Evolutionary conservation across 2,888 invertebrate genomes (phyloP).

Genomic region (Amblyteles armatorius): DNA sequence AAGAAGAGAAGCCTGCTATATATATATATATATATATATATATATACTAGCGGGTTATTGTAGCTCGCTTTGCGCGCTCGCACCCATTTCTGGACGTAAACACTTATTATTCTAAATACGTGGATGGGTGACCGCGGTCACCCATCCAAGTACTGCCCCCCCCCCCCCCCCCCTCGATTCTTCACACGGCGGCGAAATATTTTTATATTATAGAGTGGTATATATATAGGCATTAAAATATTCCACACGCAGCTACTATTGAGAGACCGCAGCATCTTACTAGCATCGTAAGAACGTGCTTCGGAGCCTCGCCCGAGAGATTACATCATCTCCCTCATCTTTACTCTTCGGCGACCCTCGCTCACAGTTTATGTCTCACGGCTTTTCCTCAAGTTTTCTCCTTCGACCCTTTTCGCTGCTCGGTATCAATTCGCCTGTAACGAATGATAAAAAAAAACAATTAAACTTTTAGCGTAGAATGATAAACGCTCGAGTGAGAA

Average conservation of each 20-base stretch:
- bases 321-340: slow-evolving; percentile 26
- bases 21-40: background rate
- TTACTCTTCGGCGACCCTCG: background rate
- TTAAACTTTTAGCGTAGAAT: background rate
- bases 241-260: background rate
- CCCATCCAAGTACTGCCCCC: no score
- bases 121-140: no score
- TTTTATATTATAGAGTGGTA: background rate
- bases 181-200: no score
- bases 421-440: background rate
- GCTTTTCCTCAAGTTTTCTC: background rate
- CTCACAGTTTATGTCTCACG: background rate
- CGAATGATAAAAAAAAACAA: background rate
- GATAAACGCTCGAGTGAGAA: background rate
- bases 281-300: slow-evolving; percentile 41
- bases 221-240: background rate
- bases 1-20: background rate
- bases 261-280: background rate
- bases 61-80: no score
- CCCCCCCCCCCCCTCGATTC: no score
- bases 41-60: background rate
- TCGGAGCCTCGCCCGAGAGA: slow-evolving; percentile 25
- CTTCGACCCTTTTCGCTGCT: background rate
- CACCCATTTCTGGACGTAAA: no score
- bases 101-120: no score